Evolutionary conservation across 2,797 vertebrate species (phyloP).

Genomic region (Choloepus didactylus): DNA sequence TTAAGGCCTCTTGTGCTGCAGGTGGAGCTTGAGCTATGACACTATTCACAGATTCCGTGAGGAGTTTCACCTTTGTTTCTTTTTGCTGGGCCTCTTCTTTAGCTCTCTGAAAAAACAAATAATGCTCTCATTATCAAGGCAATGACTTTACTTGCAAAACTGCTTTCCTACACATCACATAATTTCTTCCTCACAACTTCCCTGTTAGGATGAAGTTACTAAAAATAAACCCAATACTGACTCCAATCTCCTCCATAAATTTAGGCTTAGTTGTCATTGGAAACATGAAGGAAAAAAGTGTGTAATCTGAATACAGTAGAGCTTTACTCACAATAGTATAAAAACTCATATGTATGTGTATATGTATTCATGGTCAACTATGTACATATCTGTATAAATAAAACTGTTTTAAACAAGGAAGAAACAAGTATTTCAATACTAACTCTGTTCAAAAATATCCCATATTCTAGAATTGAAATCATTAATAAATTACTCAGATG

Average conservation of each 20-base stretch:
- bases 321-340: not conserved
- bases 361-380: not conserved
- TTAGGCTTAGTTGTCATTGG: not conserved
- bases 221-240: not conserved
- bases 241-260: not conserved
- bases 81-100: slow-evolving; percentile 98
- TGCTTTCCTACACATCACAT: not conserved
- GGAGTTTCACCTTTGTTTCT: slow-evolving; percentile 96
- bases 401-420: not conserved
- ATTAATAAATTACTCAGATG: slow-evolving; percentile 49
- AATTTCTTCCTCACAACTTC: not conserved
- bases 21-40: slow-evolving; percentile 96
- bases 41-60: slow-evolving; percentile 95
- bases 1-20: slow-evolving; percentile 95
- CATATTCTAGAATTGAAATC: not conserved
- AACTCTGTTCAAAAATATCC: slow-evolving; percentile 47
- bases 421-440: not conserved
- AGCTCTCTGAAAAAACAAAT: slow-evolving; percentile 91
- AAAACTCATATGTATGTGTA: not conserved
- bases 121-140: not conserved
- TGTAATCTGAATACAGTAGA: not conserved
- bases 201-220: not conserved
- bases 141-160: not conserved
- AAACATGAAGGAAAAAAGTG: not conserved
- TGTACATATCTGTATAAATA: not conserved